A percentile compares a stretch with the other conserved stretches of the same genome.
Conservation (phyloP, 1,140 invertebrate genomes). For the Oreohelix idahoensis region DNA sequence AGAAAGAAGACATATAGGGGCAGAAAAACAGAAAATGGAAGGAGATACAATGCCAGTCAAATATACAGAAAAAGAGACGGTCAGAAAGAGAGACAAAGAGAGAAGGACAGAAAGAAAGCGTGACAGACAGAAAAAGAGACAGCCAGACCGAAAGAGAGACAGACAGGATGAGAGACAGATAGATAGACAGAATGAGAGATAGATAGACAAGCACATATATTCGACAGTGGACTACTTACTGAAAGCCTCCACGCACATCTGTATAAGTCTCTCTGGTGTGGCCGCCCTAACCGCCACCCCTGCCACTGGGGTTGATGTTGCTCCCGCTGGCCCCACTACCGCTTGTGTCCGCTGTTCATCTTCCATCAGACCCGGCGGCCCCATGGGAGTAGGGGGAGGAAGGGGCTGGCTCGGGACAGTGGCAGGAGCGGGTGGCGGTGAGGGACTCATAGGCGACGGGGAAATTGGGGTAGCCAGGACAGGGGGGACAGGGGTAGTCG, state of each 20-base stretch:
- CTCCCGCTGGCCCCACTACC: constrained; percentile 47
- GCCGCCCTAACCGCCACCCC: constrained; percentile 68
- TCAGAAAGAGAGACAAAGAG: no score
- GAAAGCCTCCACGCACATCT: constrained; percentile 71
- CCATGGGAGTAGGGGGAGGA: constrained; percentile 16
- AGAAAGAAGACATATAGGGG: no score
- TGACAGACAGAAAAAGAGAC: constrained; percentile 27
- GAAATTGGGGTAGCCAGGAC: not conserved
- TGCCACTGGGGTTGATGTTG: constrained; percentile 66
- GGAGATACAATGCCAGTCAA: no score
- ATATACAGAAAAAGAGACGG: no score
- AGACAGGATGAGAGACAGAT: no score
- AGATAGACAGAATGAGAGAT: no score
- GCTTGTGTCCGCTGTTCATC: constrained; percentile 16
- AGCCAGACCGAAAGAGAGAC: not conserved
- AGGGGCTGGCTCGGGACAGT: not conserved
- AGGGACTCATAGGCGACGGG: not conserved
- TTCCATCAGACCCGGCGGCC: constrained; percentile 17
- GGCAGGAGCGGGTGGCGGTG: constrained; percentile 16
- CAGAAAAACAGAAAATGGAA: no score
- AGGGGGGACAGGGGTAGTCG: not conserved
- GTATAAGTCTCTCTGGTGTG: constrained; percentile 68
- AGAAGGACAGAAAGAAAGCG: no score
- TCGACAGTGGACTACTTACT: constrained; percentile 69
- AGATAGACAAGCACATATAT: no score